These are phyloP conservation scores for Tapirus terrestris DNA, from an alignment of 2,113 vertebrate species.

Conservation along the genomic window DNA sequence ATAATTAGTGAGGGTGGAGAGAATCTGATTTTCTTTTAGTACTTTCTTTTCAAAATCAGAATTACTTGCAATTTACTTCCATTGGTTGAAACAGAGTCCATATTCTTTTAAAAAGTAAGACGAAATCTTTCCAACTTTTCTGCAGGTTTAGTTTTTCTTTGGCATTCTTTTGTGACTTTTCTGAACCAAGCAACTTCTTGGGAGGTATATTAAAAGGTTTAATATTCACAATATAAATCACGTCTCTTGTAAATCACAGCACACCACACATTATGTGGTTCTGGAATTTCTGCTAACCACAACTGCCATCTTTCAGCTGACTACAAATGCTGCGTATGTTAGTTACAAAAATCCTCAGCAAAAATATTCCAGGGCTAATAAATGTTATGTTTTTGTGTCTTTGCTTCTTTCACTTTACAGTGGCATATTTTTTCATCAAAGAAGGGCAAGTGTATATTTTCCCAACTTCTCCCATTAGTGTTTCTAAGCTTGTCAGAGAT, in stretches of 20 bases:
- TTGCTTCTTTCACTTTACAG: background rate
- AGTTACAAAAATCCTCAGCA: background rate
- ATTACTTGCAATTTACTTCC: background rate
- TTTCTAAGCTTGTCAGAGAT: background rate
- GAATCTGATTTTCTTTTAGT: background rate
- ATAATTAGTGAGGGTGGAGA: background rate
- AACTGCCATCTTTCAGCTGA: background rate
- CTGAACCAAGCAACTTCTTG: conserved; percentile 53
- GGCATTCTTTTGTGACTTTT: conserved; percentile 35
- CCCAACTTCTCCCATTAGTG: background rate
- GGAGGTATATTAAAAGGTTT: conserved; percentile 56
- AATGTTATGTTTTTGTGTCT: background rate
- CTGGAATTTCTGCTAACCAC: conserved; percentile 40
- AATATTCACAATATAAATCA: conserved; percentile 58
- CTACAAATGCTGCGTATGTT: background rate
- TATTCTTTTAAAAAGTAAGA: background rate
- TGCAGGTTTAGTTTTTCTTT: background rate
- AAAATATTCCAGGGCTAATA: background rate
- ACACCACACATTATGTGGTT: background rate
- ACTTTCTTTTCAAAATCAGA: background rate
- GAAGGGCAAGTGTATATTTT: background rate
- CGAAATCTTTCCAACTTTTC: conserved; percentile 23
- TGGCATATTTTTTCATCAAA: background rate
- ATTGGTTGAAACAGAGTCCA: background rate
- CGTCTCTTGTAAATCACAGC: conserved; percentile 51